Evolutionary conservation across 1,140 invertebrate genomes (phyloP), one percentile per base, ranked within the genome.

Genomic region (Oryzaephilus surinamensis): DNA sequence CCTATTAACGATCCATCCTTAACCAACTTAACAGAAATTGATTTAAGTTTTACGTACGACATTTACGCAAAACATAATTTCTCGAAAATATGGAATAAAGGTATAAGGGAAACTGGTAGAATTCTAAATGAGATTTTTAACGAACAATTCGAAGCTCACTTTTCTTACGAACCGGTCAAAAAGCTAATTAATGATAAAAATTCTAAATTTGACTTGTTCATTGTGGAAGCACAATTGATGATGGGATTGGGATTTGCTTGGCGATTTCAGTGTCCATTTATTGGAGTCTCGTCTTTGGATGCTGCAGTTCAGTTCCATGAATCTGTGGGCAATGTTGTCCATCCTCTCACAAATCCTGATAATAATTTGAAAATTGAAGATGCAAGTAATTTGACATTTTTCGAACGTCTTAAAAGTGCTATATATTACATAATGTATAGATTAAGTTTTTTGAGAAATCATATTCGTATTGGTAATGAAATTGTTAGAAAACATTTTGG

Each of bases 261-360:
- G 38, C 33, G 30, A 21, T 55, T 60, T 6, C 31, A 62, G 18
- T 43, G 45, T 34, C 54, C 61, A 6, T 36, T 56, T 19, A 54
- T 63, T 11, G 52, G 44, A 14, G 21, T 49, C 15, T 34, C 19
- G 3, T 53, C 61, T 10, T 6, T 55, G 27, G 40, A 54, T 33
- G 26, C 32, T 6, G 6, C 45, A 1, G 6, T 30, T 11, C 2
- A 32, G 1, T 48, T 43, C 14, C 48, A 56, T 12, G 36, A 46
- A 5, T 24, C 39, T 2, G 41, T 65, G 10, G 72, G 70, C 4
- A 66, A 61, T 42, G 56, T 60, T 2, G 38, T 52, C 0, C 63
- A 70, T 38, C 60, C 64, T 0, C 42, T 69, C 16, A 36, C 67
- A 16, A 65, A 67, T 43, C 67, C 68, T 0, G 50, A 57, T 12